These are phyloP conservation scores for Rosalia funebris DNA, from an alignment of 2,888 invertebrate genomes.

Conservation along the genomic window DNA sequence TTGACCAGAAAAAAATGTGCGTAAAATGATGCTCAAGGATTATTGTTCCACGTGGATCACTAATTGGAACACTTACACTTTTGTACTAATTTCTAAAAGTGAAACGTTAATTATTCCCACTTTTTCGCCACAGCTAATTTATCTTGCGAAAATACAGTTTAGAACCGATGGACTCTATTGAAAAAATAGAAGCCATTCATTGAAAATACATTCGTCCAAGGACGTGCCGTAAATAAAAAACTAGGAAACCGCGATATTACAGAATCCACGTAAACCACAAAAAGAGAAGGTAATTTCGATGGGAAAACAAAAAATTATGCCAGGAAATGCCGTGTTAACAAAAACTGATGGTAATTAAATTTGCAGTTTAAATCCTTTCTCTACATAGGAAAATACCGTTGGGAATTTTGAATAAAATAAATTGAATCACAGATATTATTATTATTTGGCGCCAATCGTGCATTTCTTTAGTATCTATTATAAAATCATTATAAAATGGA, in stretches of 20 bases:
- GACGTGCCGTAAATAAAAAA: background rate
- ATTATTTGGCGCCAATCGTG: background rate
- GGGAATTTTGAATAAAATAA: background rate
- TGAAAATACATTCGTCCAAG: background rate
- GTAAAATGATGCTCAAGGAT: too few species aligned
- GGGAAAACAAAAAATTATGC: background rate
- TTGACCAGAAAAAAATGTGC: too few species aligned
- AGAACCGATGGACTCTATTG: background rate
- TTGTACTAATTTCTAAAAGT: background rate
- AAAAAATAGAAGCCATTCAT: background rate
- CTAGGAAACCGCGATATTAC: constrained; percentile 6
- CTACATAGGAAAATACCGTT: too few species aligned
- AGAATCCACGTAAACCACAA: constrained; percentile 14
- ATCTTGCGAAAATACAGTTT: background rate
- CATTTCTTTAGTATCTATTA: background rate
- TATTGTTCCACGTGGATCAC: too few species aligned
- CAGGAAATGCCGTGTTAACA: background rate
- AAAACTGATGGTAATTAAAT: background rate
- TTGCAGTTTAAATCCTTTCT: background rate
- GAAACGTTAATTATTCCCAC: background rate
- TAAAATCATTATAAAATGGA: background rate
- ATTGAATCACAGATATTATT: background rate
- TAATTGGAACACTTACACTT: too few species aligned
- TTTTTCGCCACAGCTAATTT: background rate
- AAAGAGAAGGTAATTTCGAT: constrained; percentile 7